Base-by-base conservation (phyloP, 2,113 vertebrate genomes). In the Gymnocephalus cernua region DNA sequence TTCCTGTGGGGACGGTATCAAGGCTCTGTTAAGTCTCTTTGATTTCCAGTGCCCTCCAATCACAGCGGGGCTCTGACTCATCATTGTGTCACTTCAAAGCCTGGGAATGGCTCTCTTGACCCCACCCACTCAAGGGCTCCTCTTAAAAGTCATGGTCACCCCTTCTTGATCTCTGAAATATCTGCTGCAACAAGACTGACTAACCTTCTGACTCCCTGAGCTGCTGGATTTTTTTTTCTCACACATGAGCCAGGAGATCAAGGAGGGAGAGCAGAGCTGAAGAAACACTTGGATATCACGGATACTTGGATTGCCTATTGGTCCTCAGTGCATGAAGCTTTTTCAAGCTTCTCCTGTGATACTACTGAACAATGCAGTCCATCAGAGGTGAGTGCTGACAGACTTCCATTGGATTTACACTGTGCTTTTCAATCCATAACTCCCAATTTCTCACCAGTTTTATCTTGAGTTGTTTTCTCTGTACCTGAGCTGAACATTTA, bases 11-110 rank as follows among this genome's bases (percentile, higher is more conserved):
- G 94, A 93, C 87, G 91, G 92, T 95, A 93, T 97, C 96, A 96
- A 96, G 95, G 93, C 95, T 96, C 95, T 97, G 96, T 95, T 97
- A 97, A 97, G 92, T 97, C 95, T 95, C 96, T 97, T 96, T 97
- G 96, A 96, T 96, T 97, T 95, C 84, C 74, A 90, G 92, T 91
- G 84, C 77, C 94, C 87, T 94, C 95, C 95, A 95, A 95, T 95
- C 91, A 90, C 91, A 92, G 94, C 80, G 76, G 91, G 91, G 89
- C 93, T 93, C 95, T 92, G 94, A 94, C 95, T 96, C 95, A 92
- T 95, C 94, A 95, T 94, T 94, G 96, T 96, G 95, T 87, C 94
- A 96, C 97, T 97, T 98, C 96, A 98, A 97, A 98, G 96, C 92
- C 88, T 92, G 92, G 66, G 82, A 93, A 92, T 91, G 93, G 94